Evolutionary conservation across 2,888 invertebrate genomes (phyloP).

Genomic region (Ligdia adustata): DNA sequence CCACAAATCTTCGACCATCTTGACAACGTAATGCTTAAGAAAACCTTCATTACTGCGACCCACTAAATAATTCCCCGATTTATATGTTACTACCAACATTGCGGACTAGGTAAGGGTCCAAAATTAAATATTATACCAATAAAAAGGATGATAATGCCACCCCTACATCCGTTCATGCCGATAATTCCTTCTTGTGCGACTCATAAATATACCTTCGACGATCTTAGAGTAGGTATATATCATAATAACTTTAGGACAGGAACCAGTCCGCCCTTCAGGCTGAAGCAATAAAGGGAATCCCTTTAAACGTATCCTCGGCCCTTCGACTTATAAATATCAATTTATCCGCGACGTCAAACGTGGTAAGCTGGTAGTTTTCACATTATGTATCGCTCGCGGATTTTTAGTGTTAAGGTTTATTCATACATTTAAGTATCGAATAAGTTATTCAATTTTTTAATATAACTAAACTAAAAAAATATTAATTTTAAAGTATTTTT

Average conservation of each 20-base stretch:
- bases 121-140: conserved; percentile 85
- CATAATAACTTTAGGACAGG: conserved; percentile 80
- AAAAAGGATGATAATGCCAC: conserved; percentile 81
- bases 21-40: conserved; percentile 35
- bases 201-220: conserved; percentile 82
- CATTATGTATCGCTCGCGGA: conserved; percentile 65
- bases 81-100: conserved; percentile 67
- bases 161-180: conserved; percentile 72
- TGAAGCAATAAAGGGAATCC: conserved; percentile 82
- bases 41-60: conserved; percentile 38
- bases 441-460: too few relatives aligned
- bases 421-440: too few relatives aligned
- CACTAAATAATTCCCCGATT: conserved; percentile 73
- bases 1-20: conserved; percentile 26
- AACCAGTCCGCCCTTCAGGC: conserved; percentile 69
- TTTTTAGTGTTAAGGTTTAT: too few relatives aligned
- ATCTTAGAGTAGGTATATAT: conserved; percentile 79
- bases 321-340: conserved; percentile 82
- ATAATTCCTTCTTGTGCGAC: conserved; percentile 72
- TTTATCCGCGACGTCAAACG: conserved; percentile 80
- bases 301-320: conserved; percentile 79
- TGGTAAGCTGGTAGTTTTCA: conserved; percentile 73
- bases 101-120: conserved; percentile 67
- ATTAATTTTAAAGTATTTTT: too few relatives aligned
- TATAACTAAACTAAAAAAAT: too few relatives aligned